Base-by-base conservation (phyloP, 2,113 vertebrate genomes). In the Cyprinodon variegatus region DNA sequence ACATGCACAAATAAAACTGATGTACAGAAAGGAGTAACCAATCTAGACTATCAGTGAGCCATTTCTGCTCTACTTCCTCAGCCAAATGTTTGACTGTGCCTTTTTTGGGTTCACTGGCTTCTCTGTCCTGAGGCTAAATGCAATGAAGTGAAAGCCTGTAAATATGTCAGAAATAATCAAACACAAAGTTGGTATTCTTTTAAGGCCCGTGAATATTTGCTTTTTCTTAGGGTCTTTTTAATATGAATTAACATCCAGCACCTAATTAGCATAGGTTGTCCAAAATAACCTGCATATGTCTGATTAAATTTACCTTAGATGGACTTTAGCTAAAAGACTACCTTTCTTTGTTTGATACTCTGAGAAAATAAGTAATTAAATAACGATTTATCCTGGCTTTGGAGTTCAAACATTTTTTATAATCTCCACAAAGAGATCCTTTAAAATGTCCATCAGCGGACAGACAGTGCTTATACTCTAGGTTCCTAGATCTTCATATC, bases 1-100 rank as follows among this genome's bases (percentile, higher is more conserved):
- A 59, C 70, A 64, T 50, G 68, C 41, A 72, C 13, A 74, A 71
- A 68, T 72, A 70, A 81, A 82, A 67, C 65, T 68, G 22, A 71
- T 17, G 14, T 50, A 17, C 40, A 40, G 69, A n/a, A 38, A 63
- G 29, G 75, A 60, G 68, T 77, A 68, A 59, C 74, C 61, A 67
- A 82, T 77, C 70, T 53, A 68, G 71, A 17, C 68, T 68, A 70
- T 62, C 65, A 65, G 61, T 45, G 80, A 66, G 77, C 68, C 82
- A 76, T 86, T 90, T 90, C 83, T 88, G 88, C 89, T 83, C 83
- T 75, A 86, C 64, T 89, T 91, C 86, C 69, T 85, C 86, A n/a
- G 81, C 48, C 81, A 65, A 84, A 83, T 76, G 72, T 79, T 74
- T 74, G 65, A 65, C 70, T 74, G 0, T 2, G 71, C 72, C 79